Base-by-base conservation (phyloP, 2,888 invertebrate species). In the Seira sanloemensis region DNA sequence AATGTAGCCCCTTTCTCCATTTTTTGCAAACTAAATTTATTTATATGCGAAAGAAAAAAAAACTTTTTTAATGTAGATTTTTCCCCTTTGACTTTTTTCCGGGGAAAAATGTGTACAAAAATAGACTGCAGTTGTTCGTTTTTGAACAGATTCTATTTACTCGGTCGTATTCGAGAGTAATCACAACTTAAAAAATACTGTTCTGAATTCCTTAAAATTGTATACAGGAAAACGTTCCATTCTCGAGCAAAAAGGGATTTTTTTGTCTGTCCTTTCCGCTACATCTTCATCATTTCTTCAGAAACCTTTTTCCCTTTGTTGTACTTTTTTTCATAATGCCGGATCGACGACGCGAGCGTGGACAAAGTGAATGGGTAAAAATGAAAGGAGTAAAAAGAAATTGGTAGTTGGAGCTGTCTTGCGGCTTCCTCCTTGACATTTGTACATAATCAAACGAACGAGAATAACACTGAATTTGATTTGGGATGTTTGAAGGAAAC, bases 1-100 rank as follows among this genome's bases (percentile, higher is more conserved):
- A 85, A 74, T 25, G 85, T 85, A 54, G 85, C 80, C 85, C 85
- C 85, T 81, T 85, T 85, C 85, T 85, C 85, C 85, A 85, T 85
- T 71, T 58, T 73, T 19, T 62, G 24, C 68, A 68, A 69, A 65
- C 66, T 73, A 62, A 50, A 50, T 50, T 37, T 37, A 37, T n/a
- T n/a, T n/a, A n/a, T n/a, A n/a, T n/a, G n/a, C n/a, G n/a, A n/a
- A n/a, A n/a, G n/a, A n/a, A n/a, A n/a, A 37, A 37, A 37, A 4
- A 37, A 37, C 37, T 50, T 12, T 46, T 71, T 80, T 68, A 80
- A 74, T 74, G 66, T 73, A 74, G 5, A 80, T 46, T 26, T 65
- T 66, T 75, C n/a, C 25, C 66, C 24, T 27, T 62, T 66, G 66
- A 27, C 12, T 67, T 68, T 50, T 50, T 18, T 50, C 50, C 50